Evolutionary conservation across 2,888 invertebrate species (phyloP), one percentile per base, ranked within the genome.

Genomic region (Acrobasis repandana): DNA sequence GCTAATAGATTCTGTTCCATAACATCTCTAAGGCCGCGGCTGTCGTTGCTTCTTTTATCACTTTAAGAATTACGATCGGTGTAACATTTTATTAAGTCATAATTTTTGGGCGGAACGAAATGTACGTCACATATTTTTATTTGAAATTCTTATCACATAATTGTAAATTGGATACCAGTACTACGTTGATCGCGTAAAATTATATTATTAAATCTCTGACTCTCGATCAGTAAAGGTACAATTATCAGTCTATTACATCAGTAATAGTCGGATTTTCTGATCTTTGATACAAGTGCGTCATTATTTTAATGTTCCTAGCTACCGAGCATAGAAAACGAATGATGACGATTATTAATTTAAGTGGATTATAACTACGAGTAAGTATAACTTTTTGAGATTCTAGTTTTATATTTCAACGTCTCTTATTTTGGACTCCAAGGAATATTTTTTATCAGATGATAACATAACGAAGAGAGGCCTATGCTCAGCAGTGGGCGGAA

Each of bases 81-180:
- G 73, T 82, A 74, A 74, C 72, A 70, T 88, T 88, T 85, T 86
- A 89, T 88, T 78, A 85, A 85, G 86, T 82, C 81, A 85, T 90
- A 85, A 88, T 77, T 86, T 86, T 60, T 72, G 66, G 71, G 77
- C 71, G 86, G 83, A 88, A 88, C 88, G 84, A 86, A 88, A 83
- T 65, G 72, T 64, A 65, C 71, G 65, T 66, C 67, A 68, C 67
- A 73, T 77, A 74, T 71, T 79, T 79, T 80, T 74, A 80, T 80
- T 75, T 73, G 75, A 68, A 73, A 76, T 80, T 70, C 76, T 71
- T 71, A 75, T 75, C 74, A 61, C 71, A 76, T 77, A 72, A 80
- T 80, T 77, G 76, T 67, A 65, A 74, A 75, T 76, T 74, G 67
- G 66, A 72, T 67, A 67, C 67, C 69, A 68, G 71, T 54, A 54